These are phyloP conservation scores for Sakesphorus luctuosus DNA, from an alignment of 2,113 vertebrate species.

Conservation along the genomic window DNA sequence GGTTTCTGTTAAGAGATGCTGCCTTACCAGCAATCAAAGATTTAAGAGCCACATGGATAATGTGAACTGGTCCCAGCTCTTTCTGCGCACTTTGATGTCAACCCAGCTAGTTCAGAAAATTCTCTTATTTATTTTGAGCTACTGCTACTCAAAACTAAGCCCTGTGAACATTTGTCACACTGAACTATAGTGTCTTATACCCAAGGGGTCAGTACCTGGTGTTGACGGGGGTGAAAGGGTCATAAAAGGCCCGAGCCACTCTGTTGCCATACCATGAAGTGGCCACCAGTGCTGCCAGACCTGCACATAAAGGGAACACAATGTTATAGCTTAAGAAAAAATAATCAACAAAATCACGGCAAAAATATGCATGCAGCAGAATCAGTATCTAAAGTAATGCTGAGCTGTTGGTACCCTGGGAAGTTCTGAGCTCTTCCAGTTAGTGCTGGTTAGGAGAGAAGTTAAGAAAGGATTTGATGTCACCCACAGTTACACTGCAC, in stretches of 20 bases:
- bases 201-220: conserved; percentile 79
- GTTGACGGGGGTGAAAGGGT: conserved; percentile 89
- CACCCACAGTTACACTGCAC: not conserved
- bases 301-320: conserved; percentile 60
- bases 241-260: conserved; percentile 86
- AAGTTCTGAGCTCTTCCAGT: not conserved
- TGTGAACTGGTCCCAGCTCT: not conserved
- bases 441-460: not conserved
- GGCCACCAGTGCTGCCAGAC: conserved; percentile 81
- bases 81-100: not conserved
- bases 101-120: not conserved
- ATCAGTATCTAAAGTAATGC: not conserved
- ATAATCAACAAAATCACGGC: not conserved
- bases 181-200: not conserved
- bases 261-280: conserved; percentile 87
- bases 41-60: not conserved
- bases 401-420: not conserved
- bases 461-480: not conserved
- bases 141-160: not conserved
- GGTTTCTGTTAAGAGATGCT: not conserved
- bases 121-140: not conserved
- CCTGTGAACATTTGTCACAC: not conserved
- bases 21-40: not conserved
- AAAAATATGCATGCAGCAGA: not conserved
- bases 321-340: not conserved